A percentile compares a stretch with the other conserved stretches of the same genome.
phyloP scores from a whole-genome alignment of 1,140 invertebrate species.

The Aporrectodea caliginosa region DNA sequence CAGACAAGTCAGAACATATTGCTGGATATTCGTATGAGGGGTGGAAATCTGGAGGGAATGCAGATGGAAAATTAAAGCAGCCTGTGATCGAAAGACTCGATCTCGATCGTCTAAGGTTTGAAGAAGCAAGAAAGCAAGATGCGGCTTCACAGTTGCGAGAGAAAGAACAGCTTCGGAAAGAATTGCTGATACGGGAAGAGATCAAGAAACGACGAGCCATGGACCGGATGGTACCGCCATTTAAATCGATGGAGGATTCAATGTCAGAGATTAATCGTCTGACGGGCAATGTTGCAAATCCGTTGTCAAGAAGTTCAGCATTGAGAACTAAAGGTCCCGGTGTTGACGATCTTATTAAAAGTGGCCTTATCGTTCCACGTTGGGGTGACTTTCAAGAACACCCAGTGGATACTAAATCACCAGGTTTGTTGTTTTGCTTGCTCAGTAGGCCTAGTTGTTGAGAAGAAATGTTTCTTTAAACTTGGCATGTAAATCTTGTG shows the following conservation, averaged over 20 bases:
- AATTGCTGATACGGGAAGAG: neutral
- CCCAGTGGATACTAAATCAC: slow-evolving; percentile 29
- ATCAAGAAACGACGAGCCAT: neutral
- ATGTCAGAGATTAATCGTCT: neutral
- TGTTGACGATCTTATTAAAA: neutral
- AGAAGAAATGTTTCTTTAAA: neutral
- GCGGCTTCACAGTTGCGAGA: neutral
- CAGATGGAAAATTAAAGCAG: too few species aligned
- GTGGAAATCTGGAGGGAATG: too few species aligned
- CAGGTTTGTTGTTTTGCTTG: slow-evolving; percentile 25
- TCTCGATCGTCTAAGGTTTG: neutral
- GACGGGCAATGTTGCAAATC: neutral
- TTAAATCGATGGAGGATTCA: neutral
- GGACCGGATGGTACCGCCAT: neutral
- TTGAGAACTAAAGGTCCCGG: neutral
- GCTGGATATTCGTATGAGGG: neutral
- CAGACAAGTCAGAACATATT: neutral
- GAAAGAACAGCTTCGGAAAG: neutral
- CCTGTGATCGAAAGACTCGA: neutral
- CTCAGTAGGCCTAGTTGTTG: too few species aligned
- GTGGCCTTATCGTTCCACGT: slow-evolving; percentile 5
- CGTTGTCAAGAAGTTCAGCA: neutral
- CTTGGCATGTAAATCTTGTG: neutral
- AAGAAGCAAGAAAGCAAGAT: neutral
- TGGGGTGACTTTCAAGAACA: neutral